Percentiles rank a stretch among this genome's conserved stretches.
phyloP scores from a whole-genome alignment of 2,113 vertebrate genomes.

The Gobius niger region DNA sequence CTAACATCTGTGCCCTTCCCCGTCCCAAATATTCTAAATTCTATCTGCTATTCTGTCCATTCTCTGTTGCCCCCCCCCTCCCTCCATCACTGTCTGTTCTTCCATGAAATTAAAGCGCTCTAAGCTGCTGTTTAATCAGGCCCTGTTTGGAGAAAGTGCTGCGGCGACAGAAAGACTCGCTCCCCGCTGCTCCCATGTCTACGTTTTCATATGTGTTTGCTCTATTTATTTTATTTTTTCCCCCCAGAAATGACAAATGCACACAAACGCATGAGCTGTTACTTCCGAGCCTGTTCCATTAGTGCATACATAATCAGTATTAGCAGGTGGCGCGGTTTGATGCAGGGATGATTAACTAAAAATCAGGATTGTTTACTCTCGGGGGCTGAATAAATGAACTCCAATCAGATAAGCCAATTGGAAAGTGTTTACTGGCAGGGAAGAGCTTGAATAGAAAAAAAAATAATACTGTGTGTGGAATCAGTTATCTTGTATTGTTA shows the following conservation, averaged over 20 bases:
- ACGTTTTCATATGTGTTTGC: constrained; percentile 20
- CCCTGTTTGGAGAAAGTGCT: constrained; percentile 73
- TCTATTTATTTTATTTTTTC: neutral
- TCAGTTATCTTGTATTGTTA: neutral
- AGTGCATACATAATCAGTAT: constrained; percentile 55
- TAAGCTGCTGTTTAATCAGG: constrained; percentile 79
- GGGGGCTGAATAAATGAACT: constrained; percentile 47
- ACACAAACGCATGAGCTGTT: constrained; percentile 8
- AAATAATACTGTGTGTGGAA: constrained; percentile 7
- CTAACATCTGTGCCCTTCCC: constrained; percentile 14
- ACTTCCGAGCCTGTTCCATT: constrained; percentile 25
- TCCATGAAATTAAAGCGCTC: constrained; percentile 80
- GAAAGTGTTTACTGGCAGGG: constrained; percentile 48
- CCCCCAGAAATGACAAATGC: constrained; percentile 13
- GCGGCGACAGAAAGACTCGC: constrained; percentile 68
- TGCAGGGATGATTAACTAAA: constrained; percentile 56
- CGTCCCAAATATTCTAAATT: constrained; percentile 36
- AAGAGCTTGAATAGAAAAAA: constrained; percentile 27
- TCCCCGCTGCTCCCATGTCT: constrained; percentile 41
- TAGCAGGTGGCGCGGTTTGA: constrained; percentile 38
- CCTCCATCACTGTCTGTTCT: constrained; percentile 75
- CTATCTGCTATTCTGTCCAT: constrained; percentile 33
- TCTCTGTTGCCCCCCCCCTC: constrained; percentile 38
- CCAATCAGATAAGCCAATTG: constrained; percentile 62
- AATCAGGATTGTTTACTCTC: constrained; percentile 58